Base-by-base conservation (phyloP, 2,888 invertebrate species). In the Eubasilissa splendida region DNA sequence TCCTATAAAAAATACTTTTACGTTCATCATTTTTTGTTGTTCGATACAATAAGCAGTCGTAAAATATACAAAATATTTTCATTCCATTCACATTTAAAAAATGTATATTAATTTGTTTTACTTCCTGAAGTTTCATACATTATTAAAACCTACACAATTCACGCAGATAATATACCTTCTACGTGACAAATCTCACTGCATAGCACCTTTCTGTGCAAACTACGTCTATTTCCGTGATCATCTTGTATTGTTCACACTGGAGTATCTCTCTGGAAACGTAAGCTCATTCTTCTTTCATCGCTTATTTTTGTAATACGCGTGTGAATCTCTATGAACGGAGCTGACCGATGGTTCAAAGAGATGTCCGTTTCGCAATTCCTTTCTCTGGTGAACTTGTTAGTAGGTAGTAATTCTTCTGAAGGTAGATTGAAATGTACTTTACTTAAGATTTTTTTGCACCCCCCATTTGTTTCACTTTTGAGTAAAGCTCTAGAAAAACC, bases 351-450 rank as follows among this genome's bases (percentile, higher is more conserved):
- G 31, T 71, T 53, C n/a, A 56, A 31, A 0, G 56, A 10, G 14
- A 68, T 52, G 9, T 50, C 50, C 2, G 50, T 10, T 4, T 53
- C 56, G 12, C 33, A 5, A 33, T 70, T 70, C 59, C 58, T n/a
- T 9, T 59, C 50, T 10, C 58, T 33, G 12, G 2, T n/a, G 5
- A 42, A 74, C 42, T 76, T 71, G 10, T 14, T 77, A 22, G 56
- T 74, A 14, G 14, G 52, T n/a, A 73, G 33, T 70, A 73, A 54
- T 50, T 80, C 77, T 5, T 66, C 66, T 31, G 33, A 58, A 33
- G 80, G 80, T n/a, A 80, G 33, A 10, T 58, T 77, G 54, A 80
- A 80, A 53, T 80, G 80, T 11, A 80, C 80, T 59, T 74, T 80
- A 33, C 59, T 77, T 59, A 80, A 77, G 4, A 77, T 56, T 54